Evolutionary conservation across 1,140 invertebrate genomes (phyloP).

Genomic region (Scylla paramamosain): DNA sequence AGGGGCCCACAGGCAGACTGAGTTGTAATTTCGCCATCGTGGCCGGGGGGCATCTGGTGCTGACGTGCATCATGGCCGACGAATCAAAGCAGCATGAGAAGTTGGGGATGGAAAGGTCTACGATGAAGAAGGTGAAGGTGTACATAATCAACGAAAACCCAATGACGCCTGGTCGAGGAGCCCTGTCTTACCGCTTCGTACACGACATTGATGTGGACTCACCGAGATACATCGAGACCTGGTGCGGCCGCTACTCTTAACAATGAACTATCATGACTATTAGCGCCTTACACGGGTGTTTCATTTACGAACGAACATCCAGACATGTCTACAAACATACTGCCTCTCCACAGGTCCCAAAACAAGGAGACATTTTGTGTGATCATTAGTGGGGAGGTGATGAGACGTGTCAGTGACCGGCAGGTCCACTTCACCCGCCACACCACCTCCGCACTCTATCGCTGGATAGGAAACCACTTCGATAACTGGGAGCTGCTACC

Average conservation of each 20-base stretch:
- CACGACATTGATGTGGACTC: background rate
- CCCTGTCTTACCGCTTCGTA: background rate
- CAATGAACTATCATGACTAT: background rate
- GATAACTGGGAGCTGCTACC: slow-evolving; percentile 35
- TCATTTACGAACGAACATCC: background rate
- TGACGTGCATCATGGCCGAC: background rate
- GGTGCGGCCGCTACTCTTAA: background rate
- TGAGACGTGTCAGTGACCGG: too few species aligned
- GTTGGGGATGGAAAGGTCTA: background rate
- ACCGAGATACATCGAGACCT: background rate
- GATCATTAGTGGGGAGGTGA: background rate
- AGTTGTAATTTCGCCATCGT: background rate
- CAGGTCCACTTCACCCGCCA: background rate
- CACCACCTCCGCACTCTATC: slow-evolving; percentile 37
- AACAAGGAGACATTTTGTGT: background rate
- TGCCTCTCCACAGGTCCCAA: background rate
- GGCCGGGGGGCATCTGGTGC: background rate
- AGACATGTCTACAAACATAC: background rate
- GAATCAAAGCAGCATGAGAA: background rate
- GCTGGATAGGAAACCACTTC: slow-evolving; percentile 35
- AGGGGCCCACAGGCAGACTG: background rate
- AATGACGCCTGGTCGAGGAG: background rate
- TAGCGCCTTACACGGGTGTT: background rate
- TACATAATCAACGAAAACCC: background rate
- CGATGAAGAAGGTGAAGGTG: background rate